A percentile compares a stretch with the other conserved stretches of the same genome.
Conservation (phyloP, 2,797 vertebrate genomes). For the Enteromius argenteus region DNA sequence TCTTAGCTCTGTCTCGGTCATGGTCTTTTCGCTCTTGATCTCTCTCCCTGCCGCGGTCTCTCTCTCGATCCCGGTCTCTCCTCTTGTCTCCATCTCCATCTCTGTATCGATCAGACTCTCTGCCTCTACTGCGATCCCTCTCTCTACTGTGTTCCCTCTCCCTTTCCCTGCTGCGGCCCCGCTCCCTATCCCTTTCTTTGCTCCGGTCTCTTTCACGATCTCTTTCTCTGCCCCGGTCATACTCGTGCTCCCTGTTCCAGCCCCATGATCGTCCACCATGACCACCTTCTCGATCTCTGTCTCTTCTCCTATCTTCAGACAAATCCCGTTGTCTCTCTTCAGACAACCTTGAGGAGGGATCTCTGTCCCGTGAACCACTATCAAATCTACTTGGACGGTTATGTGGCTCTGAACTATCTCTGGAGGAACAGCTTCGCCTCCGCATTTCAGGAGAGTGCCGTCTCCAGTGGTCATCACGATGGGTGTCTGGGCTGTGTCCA, state of each 20-base stretch:
- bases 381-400: conserved; percentile 87
- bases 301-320: conserved; percentile 87
- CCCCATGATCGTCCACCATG: conserved; percentile 83
- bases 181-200: conserved; percentile 61
- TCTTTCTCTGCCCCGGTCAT: conserved; percentile 70
- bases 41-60: conserved; percentile 58
- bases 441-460: conserved; percentile 81
- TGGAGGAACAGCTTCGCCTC: conserved; percentile 77
- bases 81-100: conserved; percentile 66
- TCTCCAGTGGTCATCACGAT: conserved; percentile 84
- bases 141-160: conserved; percentile 65
- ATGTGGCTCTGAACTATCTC: conserved; percentile 83
- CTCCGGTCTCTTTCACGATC: conserved; percentile 62
- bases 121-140: conserved; percentile 56
- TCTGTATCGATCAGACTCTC: conserved; percentile 38
- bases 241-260: conserved; percentile 86
- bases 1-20: conserved; percentile 62
- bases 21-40: conserved; percentile 64
- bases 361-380: conserved; percentile 80
- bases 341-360: conserved; percentile 70
- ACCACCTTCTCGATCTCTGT: conserved; percentile 83
- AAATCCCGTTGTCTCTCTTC: conserved; percentile 83
- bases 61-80: conserved; percentile 64
- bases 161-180: conserved; percentile 59
- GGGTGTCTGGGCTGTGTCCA: conserved; percentile 85